Conservation (phyloP, 2,888 invertebrate species). For the Nephrotoma appendiculata region DNA sequence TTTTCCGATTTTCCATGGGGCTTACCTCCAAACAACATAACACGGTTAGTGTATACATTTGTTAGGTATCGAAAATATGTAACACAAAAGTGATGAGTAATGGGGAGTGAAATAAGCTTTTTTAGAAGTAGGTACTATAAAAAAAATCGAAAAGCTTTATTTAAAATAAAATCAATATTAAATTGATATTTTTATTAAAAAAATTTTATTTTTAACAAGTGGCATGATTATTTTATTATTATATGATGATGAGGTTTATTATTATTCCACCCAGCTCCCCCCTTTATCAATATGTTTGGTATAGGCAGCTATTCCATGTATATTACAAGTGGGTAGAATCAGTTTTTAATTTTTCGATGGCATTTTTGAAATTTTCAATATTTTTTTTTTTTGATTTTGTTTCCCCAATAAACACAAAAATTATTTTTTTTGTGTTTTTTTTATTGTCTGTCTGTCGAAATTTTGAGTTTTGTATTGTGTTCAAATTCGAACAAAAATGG, state of each 20-base stretch:
- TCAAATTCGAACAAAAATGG: neutral
- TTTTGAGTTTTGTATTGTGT: neutral
- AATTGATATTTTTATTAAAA: neutral
- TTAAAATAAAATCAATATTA: neutral
- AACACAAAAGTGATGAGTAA: neutral
- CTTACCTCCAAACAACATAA: neutral
- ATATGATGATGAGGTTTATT: neutral
- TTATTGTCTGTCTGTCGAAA: neutral
- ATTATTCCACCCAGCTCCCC: neutral
- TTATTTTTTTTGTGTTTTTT: neutral
- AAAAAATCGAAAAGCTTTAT: neutral
- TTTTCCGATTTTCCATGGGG: neutral
- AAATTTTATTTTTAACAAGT: neutral
- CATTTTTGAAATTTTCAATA: neutral
- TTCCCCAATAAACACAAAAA: neutral
- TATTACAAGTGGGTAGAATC: neutral
- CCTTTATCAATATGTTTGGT: neutral
- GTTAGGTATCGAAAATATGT: neutral
- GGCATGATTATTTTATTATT: neutral
- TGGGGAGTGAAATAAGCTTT: neutral
- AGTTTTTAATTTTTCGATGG: neutral
- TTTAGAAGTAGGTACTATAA: neutral
- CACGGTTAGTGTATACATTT: neutral
- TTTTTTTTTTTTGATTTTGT: neutral
- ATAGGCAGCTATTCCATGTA: neutral